phyloP scores from a whole-genome alignment of 2,113 vertebrate species.

The Lepus timidus region DNA sequence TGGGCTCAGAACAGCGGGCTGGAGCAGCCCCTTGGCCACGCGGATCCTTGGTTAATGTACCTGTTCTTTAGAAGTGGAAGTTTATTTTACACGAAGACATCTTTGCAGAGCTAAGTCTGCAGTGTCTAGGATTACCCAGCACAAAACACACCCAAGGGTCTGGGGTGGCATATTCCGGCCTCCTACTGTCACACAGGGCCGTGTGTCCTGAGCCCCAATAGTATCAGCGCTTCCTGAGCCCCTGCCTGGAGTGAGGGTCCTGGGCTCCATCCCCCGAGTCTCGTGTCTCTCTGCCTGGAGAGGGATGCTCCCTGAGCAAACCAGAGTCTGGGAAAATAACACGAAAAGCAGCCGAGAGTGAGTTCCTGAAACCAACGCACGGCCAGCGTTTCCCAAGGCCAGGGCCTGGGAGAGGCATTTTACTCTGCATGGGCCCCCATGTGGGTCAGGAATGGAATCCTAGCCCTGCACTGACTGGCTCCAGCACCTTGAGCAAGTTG shows the following conservation, averaged over 20 bases:
- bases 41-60: background rate
- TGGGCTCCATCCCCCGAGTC: rapidly evolving
- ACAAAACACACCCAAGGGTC: background rate
- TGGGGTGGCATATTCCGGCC: background rate
- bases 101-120: background rate
- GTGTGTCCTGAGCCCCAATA: background rate
- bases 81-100: background rate
- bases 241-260: background rate
- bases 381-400: background rate
- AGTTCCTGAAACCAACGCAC: rapidly evolving
- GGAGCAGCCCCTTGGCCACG: background rate
- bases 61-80: background rate
- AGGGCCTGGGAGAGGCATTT: background rate
- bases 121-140: background rate
- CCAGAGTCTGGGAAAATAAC: background rate
- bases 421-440: rapidly evolving
- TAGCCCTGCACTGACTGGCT: background rate
- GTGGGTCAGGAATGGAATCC: background rate
- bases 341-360: background rate
- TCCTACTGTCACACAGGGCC: background rate
- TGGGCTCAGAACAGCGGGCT: background rate
- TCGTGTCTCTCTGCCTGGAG: background rate
- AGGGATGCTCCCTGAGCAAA: background rate
- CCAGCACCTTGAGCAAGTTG: background rate
- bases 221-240: background rate